Base-by-base conservation (phyloP, 64 coral and sea anemone genomes). In the Stichodactyla helianthus region DNA sequence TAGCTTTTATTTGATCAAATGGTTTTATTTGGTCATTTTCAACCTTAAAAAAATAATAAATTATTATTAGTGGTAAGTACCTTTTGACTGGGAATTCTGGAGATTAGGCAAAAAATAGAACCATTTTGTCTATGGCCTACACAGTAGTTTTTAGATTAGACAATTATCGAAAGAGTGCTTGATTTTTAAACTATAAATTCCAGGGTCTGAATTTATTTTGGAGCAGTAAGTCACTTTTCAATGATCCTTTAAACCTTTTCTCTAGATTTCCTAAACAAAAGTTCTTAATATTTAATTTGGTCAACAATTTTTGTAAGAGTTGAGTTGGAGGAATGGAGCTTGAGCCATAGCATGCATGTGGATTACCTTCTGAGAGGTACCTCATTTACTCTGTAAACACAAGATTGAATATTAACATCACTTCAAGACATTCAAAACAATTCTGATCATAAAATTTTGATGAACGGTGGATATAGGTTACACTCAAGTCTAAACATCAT, bases 371-470 rank as follows among this genome's bases (percentile, higher is more conserved):
- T 11, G 27, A 26, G 25, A 74, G 68, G 62, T 65, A 65, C 62
- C 62, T 65, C 5, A 18, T 22, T 63, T 18, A 18, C 19, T 63
- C 60, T 18, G 16, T 19, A 16, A 63, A 65, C 9, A n/a, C 62
- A 23, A 65, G 12, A 65, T 22, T 65, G 19, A 23, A 74, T 74
- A 74, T 74, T 12, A 27, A 3, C 9, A 25, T 74, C 22, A 23
- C 68, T 9, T 13, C 68, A 10, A 74, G 68, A 28, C 23, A 23
- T 74, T 74, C 25, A 74, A 74, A 74, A 74, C 68, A 74, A 28
- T 74, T 74, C 68, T 74, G 68, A 74, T 9, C 10, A 74, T 74
- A 74, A 27, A 74, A 28, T 74, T 58, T 74, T 74, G 68, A 74
- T 74, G 27, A 74, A 27, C 68, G 68, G 23, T 74, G 68, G 68